Base-by-base conservation (phyloP, 2,113 vertebrate genomes). In the Syrmaticus mikado region DNA sequence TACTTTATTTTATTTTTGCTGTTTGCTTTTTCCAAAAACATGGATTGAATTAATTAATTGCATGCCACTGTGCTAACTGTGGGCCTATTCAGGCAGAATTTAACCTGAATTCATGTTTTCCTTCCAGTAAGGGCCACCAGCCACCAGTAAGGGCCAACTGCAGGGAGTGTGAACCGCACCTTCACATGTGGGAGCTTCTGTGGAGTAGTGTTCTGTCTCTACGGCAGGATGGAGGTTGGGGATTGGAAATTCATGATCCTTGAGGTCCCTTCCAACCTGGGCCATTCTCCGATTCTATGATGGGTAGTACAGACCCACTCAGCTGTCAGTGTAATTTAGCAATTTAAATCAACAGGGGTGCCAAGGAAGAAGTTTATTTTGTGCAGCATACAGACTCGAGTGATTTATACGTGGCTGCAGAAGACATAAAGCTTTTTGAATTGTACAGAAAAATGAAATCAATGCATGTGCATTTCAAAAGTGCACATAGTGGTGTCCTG, bases 401-500 rank as follows among this genome's bases (percentile, higher is more conserved):
- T 73, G 30, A 45, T 76, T 65, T 87, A 68, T 77, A 52, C 36
- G 32, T 68, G 36, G 19, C 7, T 66, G 8, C 60, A 45, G 24
- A 91, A 85, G 34, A 14, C 21, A 30, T 1, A 1, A 52, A 83
- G 6, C n/a, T 45, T 58, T 66, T 20, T 13, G 3, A 78, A 52
- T 52, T 48, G 30, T 43, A 10, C 21, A 79, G 27, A 72, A 65
- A 89, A 68, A 1, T 5, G 6, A 53, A 36, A 55, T 2, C 9
- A 55, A 11, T 50, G 5, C 17, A 12, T 0, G 0, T 61, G 4
- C 6, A 46, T 87, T 92, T 86, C 38, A 40, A 24, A 90, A 48
- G 14, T 7, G 6, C 7, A 7, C 9, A 9, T 3, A 52, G 10
- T 30, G 19, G 16, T 64, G 46, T 2, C 14, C 2, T 2, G 20